Percentiles rank a stretch among this genome's conserved stretches.
These are phyloP conservation scores for Madoqua kirkii DNA, from an alignment of 2,113 vertebrate species.

Conservation along the genomic window DNA sequence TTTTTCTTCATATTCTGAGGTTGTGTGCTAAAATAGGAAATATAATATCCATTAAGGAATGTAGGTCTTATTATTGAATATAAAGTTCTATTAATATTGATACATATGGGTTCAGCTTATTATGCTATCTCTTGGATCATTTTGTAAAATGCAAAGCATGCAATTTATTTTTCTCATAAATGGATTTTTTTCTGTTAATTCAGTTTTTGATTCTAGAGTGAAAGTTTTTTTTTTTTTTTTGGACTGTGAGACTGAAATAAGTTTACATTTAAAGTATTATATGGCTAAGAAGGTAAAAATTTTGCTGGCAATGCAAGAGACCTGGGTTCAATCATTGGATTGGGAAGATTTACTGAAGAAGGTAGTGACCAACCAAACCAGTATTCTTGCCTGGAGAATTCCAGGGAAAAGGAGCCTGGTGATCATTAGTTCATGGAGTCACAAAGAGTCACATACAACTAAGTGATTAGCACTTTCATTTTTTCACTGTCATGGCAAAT, in stretches of 20 bases:
- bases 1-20: neutral
- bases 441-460: neutral
- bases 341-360: neutral
- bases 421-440: neutral
- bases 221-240: neutral
- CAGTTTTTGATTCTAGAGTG: neutral
- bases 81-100: neutral
- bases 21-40: neutral
- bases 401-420: neutral
- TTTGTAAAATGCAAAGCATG: neutral
- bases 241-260: neutral
- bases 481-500: neutral
- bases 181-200: neutral
- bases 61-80: neutral
- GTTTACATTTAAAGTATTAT: neutral
- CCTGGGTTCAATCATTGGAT: neutral
- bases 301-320: neutral
- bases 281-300: neutral
- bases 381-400: neutral
- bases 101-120: neutral
- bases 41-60: neutral
- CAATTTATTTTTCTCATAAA: neutral
- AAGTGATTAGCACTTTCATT: neutral
- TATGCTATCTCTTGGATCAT: neutral
- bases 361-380: rapidly evolving